Percentiles rank a stretch among this genome's conserved stretches.
phyloP scores from a whole-genome alignment of 92 coral and sea anemone species.

The Parazoanthus darwini region DNA sequence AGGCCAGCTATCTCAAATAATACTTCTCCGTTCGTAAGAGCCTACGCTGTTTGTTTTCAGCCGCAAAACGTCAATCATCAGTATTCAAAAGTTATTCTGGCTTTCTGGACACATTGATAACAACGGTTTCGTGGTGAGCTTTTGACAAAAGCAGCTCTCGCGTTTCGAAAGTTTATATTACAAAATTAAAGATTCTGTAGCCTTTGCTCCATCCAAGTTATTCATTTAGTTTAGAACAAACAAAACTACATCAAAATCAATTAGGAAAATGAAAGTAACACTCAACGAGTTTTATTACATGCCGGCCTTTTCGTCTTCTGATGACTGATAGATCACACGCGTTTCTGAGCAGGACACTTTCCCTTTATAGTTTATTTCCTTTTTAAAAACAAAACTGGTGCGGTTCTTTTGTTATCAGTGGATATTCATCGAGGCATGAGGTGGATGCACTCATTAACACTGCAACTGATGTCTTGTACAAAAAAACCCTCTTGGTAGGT shows the following conservation, averaged over 20 bases:
- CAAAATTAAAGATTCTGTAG: not conserved
- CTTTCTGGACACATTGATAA: too few relatives aligned
- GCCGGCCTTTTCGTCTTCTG: not conserved
- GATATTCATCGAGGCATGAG: not conserved
- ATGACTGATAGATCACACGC: not conserved
- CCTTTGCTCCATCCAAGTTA: not conserved
- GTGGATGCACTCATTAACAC: not conserved
- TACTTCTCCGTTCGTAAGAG: too few relatives aligned
- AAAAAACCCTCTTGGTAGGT: not conserved
- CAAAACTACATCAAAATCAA: not conserved
- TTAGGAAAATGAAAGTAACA: not conserved
- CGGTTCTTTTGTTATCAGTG: not conserved
- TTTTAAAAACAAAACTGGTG: too few relatives aligned
- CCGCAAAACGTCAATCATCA: not conserved
- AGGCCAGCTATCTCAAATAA: not conserved
- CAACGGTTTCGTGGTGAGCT: not conserved
- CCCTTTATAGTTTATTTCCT: not conserved
- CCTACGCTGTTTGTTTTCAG: not conserved
- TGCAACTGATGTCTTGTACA: not conserved
- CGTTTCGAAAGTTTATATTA: not conserved
- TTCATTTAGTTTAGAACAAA: too few relatives aligned
- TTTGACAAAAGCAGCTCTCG: not conserved
- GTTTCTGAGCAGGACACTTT: too few relatives aligned
- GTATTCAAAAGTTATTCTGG: too few relatives aligned
- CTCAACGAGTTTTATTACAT: too few relatives aligned